Percentiles rank a stretch among this genome's conserved stretches.
Conservation (phyloP, 2,113 vertebrate species). For the Macrotis lagotis region DNA sequence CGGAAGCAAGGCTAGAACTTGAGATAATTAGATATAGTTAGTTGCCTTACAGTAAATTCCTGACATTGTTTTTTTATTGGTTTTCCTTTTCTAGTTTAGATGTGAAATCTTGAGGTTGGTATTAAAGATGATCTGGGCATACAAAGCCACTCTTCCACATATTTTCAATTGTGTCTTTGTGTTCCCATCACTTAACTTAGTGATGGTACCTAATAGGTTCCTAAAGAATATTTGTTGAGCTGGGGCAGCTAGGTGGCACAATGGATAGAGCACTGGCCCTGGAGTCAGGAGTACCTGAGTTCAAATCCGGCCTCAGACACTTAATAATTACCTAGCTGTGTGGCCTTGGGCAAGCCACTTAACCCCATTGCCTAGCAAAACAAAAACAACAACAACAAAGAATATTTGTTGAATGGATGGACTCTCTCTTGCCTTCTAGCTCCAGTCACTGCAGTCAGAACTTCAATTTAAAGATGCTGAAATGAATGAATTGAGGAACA, state of each 20-base stretch:
- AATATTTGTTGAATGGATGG: background rate
- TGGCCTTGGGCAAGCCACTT: too few relatives aligned
- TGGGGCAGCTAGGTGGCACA: too few relatives aligned
- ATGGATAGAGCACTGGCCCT: too few relatives aligned
- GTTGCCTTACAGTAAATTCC: background rate
- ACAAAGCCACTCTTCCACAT: background rate
- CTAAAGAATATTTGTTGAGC: background rate
- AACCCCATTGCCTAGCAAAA: too few relatives aligned
- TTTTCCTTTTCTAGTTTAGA: conserved; percentile 24
- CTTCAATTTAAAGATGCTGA: conserved; percentile 97
- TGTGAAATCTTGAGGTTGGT: conserved; percentile 6
- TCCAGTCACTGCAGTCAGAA: conserved; percentile 93
- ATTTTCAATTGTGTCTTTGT: background rate
- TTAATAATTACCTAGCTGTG: too few relatives aligned
- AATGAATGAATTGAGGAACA: conserved; percentile 93
- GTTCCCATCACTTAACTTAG: background rate
- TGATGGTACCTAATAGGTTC: background rate
- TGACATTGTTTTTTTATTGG: conserved; percentile 2
- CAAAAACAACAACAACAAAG: too few relatives aligned
- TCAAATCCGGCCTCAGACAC: too few relatives aligned
- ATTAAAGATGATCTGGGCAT: background rate
- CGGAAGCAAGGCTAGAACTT: background rate
- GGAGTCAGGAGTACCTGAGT: too few relatives aligned
- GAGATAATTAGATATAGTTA: background rate
- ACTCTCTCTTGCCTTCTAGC: conserved; percentile 81